A percentile compares a stretch with the other conserved stretches of the same genome.
Evolutionary conservation across 1,140 invertebrate genomes (phyloP).

Genomic region (Aricia agestis): DNA sequence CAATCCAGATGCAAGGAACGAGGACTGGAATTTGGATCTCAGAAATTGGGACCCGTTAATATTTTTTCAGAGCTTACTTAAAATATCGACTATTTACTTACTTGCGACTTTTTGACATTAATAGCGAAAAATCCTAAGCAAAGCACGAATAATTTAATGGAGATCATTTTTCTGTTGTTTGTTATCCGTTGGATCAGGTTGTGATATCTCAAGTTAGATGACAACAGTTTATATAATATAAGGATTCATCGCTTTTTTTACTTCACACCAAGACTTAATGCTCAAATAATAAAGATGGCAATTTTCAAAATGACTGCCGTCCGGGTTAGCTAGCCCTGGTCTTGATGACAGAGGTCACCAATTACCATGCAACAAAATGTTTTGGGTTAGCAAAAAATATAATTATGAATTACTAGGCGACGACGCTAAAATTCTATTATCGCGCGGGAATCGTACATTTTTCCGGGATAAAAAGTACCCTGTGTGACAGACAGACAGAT

Average conservation of each 20-base stretch:
- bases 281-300: slow-evolving; percentile 15
- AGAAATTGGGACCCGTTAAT: too few species aligned
- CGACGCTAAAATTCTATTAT: too few species aligned
- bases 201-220: not conserved
- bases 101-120: not conserved
- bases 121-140: not conserved
- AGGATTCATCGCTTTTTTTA: not conserved
- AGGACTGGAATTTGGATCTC: too few species aligned
- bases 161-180: slow-evolving; percentile 8
- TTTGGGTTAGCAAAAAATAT: not conserved
- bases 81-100: not conserved
- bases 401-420: too few species aligned
- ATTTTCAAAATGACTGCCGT: slow-evolving; percentile 1
- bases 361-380: not conserved
- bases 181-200: not conserved
- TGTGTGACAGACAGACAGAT: too few species aligned
- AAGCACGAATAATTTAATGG: not conserved
- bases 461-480: too few species aligned
- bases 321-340: not conserved
- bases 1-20: too few species aligned
- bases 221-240: slow-evolving; percentile 1
- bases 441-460: too few species aligned
- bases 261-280: slow-evolving; percentile 7
- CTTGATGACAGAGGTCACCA: not conserved
- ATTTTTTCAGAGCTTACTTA: too few species aligned